phyloP scores from a whole-genome alignment of 2,113 vertebrate species.

The Coptodon bakossiorum region DNA sequence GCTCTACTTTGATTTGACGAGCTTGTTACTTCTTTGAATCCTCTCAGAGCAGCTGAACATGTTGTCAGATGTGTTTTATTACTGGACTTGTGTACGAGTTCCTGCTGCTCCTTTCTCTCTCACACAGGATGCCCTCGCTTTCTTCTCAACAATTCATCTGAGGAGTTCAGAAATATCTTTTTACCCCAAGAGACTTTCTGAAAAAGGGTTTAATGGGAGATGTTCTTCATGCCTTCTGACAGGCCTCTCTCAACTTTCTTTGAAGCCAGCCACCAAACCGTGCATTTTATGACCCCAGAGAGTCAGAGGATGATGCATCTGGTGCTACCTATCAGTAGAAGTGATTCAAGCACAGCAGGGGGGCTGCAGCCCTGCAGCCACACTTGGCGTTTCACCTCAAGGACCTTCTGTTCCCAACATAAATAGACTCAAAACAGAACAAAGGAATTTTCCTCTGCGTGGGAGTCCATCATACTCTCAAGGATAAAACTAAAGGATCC shows the following conservation, averaged over 20 bases:
- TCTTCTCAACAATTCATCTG: background rate
- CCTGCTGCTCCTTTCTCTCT: background rate
- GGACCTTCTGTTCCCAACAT: background rate
- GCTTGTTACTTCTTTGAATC: background rate
- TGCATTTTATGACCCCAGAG: background rate
- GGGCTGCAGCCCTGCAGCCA: background rate
- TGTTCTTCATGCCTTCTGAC: background rate
- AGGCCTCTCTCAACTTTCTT: background rate
- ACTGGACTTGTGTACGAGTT: background rate
- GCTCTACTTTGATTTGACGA: background rate
- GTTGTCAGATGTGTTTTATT: background rate
- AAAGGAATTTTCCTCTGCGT: background rate
- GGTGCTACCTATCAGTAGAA: background rate
- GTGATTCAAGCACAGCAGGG: background rate
- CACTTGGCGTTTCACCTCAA: background rate
- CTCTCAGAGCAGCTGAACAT: background rate
- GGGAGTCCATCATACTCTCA: background rate
- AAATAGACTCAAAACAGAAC: background rate
- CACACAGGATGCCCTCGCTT: background rate
- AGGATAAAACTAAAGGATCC: background rate
- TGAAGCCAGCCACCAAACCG: background rate
- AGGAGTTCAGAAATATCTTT: background rate
- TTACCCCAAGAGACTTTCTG: background rate
- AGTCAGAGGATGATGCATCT: background rate
- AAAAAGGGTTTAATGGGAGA: background rate